A percentile compares a stretch with the other conserved stretches of the same genome.
Evolutionary conservation across 2,888 invertebrate genomes (phyloP).

Genomic region (Drosophila siamana): DNA sequence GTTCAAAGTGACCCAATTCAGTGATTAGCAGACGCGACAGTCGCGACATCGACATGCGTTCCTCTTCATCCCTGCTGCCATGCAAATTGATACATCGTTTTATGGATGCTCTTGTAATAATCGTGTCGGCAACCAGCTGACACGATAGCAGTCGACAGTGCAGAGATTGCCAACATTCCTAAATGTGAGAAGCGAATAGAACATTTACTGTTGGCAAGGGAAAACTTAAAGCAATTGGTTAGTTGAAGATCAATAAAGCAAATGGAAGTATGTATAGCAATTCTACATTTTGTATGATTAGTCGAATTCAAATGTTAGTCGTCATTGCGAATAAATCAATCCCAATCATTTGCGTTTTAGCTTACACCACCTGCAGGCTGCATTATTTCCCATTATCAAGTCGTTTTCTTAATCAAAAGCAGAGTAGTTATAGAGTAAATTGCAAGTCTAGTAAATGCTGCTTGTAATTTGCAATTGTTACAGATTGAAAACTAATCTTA

Average conservation of each 20-base stretch:
- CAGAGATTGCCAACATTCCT: neutral
- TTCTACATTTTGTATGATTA: too few relatives aligned
- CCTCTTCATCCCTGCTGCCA: constrained; percentile 58
- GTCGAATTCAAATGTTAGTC: too few relatives aligned
- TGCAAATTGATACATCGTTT: constrained; percentile 67
- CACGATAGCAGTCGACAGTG: neutral
- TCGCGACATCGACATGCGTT: constrained; percentile 42
- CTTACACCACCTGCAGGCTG: neutral
- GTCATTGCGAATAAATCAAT: neutral
- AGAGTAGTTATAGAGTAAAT: neutral
- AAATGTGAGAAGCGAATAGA: neutral
- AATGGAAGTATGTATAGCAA: too few relatives aligned
- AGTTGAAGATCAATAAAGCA: neutral
- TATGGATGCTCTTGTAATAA: neutral
- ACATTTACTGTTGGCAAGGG: neutral
- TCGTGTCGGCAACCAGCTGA: neutral
- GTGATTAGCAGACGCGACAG: constrained; percentile 51
- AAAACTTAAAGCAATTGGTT: neutral
- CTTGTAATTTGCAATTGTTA: constrained; percentile 15
- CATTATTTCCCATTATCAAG: neutral
- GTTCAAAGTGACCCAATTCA: constrained; percentile 80
- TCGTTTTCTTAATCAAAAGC: neutral
- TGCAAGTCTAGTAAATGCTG: neutral
- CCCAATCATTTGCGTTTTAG: neutral
- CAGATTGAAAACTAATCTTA: constrained; percentile 36